Conservation (phyloP, 2,888 invertebrate genomes). For the Ligdia adustata region DNA sequence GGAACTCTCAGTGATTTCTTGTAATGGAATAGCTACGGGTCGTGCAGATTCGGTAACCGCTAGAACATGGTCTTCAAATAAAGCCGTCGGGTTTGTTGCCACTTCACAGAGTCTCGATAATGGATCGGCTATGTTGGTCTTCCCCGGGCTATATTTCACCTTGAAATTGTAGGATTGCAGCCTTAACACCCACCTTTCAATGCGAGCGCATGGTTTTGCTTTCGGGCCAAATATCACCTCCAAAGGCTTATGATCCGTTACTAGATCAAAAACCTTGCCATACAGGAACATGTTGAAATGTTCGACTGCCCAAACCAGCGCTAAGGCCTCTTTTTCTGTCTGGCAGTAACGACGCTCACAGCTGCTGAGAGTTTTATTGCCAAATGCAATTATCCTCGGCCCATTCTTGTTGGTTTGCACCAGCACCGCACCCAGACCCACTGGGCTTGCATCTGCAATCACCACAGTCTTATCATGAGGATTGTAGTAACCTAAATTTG, state of each 20-base stretch:
- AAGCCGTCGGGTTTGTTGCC: no score
- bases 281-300: conserved; percentile 39
- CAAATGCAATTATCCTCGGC: conserved; percentile 37
- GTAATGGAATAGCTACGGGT: conserved; percentile 24
- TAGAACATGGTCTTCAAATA: no score
- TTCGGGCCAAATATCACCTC: no score
- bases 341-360: conserved; percentile 35
- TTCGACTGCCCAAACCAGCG: conserved; percentile 31
- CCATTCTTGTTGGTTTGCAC: conserved; percentile 10
- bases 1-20: conserved; percentile 14
- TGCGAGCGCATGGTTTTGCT: conserved; percentile 49
- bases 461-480: background rate
- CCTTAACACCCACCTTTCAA: conserved; percentile 38
- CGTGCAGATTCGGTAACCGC: conserved; percentile 26
- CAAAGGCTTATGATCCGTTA: no score
- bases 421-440: background rate
- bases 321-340: conserved; percentile 33
- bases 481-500: no score
- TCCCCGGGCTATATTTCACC: conserved; percentile 35
- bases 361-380: conserved; percentile 22
- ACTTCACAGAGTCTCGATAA: conserved; percentile 30
- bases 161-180: conserved; percentile 34
- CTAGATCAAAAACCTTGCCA: no score
- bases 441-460: background rate
- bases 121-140: conserved; percentile 45